These are phyloP conservation scores for Cyclophora albipunctata DNA, from an alignment of 2,888 invertebrate species.

Conservation along the genomic window DNA sequence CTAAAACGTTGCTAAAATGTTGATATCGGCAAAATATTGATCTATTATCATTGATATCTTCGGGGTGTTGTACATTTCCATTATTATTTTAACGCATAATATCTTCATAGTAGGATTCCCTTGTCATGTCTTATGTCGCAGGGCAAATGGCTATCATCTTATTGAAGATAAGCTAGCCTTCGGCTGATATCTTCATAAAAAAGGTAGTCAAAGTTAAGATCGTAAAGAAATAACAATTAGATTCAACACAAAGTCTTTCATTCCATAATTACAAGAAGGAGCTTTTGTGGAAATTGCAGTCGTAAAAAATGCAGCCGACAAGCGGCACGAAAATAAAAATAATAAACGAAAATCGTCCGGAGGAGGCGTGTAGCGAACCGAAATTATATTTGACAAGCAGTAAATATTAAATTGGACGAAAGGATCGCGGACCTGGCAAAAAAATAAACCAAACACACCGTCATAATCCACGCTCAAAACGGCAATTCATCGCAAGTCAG, in stretches of 20 bases:
- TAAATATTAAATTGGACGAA: slow-evolving; percentile 60
- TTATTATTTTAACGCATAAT: no score
- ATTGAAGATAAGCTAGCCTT: no score
- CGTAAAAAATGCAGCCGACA: slow-evolving; percentile 45
- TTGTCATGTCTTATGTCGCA: no score
- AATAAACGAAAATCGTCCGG: slow-evolving; percentile 37
- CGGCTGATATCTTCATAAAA: no score
- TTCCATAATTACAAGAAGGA: slow-evolving; percentile 37
- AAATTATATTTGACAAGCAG: slow-evolving; percentile 61
- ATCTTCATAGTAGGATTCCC: no score
- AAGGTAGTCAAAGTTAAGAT: no score
- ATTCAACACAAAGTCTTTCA: slow-evolving; percentile 26
- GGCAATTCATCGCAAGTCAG: slow-evolving; percentile 54
- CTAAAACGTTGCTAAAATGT: no score
- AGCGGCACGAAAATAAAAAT: slow-evolving; percentile 48
- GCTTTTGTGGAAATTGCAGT: slow-evolving; percentile 42
- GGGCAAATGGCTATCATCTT: no score
- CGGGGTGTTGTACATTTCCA: no score
- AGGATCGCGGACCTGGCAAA: slow-evolving; percentile 42
- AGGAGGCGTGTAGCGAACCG: slow-evolving; percentile 40
- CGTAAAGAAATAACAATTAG: slow-evolving; percentile 26
- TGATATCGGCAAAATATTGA: no score
- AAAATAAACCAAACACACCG: slow-evolving; percentile 40
- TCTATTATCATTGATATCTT: no score
- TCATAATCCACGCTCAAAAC: slow-evolving; percentile 43